Evolutionary conservation across 1,140 invertebrate genomes (phyloP), one percentile per base, ranked within the genome.

Genomic region (Carposina sasakii): DNA sequence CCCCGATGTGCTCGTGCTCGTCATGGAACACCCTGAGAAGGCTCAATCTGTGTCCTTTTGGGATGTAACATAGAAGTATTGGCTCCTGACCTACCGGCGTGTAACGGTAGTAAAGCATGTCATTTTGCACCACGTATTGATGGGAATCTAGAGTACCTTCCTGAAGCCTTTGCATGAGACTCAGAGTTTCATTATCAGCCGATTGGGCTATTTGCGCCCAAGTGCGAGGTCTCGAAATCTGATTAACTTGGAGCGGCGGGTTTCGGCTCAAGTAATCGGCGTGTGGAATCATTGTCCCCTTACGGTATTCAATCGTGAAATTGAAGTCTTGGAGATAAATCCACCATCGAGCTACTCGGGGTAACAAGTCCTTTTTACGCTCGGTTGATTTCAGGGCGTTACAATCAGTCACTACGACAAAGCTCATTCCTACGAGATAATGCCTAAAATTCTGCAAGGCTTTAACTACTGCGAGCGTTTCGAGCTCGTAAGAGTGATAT

Each of bases 341-440:
- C 57, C 67, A 59, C 67, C 70, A 76, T 2, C 57, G 36, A 24
- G 46, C 55, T 31, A 54, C 56, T 22, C 58, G 43, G 3, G 60
- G 52, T 17, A 50, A 21, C 15, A 75, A 42, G 44, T 70, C 63
- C 52, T 65, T 72, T 41, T 66, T 71, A 8, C n/a, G 26, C 24
- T 52, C 23, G n/a, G 60, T 64, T 19, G 54, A 33, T 17, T 66
- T 66, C 1, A 79, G 46, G 0, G 66, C 71, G 13, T 61, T 63
- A 36, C 73, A 82, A 54, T 78, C 76, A 0, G 69, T 76, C 15
- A 79, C 48, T 0, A 84, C 49, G 3, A 26, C 65, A 43, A 81
- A 84, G 10, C 42, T 36, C 16, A 72, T 70, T 4, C 70, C 73
- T 8, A 74, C 8, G 17, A 76, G 28, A 26, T 67, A 71, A 13